Conservation (phyloP, 1,140 invertebrate genomes). For the Harpegnathos saltator region DNA sequence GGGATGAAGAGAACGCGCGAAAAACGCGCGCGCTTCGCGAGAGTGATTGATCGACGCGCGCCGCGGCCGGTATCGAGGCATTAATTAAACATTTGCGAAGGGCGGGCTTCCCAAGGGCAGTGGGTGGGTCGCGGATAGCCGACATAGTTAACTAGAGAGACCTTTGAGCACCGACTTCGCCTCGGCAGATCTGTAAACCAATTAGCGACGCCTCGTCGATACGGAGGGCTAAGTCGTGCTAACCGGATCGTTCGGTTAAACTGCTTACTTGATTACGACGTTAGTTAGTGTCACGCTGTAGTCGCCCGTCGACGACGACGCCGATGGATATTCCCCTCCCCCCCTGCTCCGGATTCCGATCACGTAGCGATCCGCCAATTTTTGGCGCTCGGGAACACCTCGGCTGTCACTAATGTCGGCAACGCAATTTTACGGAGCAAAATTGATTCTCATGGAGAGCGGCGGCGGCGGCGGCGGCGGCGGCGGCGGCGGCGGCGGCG, state of each 20-base stretch:
- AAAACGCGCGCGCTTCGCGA: neutral
- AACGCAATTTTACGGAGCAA: conserved; percentile 26
- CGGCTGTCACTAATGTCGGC: conserved; percentile 24
- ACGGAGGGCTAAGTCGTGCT: conserved; percentile 68
- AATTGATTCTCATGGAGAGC: neutral
- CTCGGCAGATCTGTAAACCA: conserved; percentile 78
- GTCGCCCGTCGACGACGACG: conserved; percentile 41
- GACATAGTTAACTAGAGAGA: conserved; percentile 69
- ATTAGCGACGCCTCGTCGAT: conserved; percentile 76
- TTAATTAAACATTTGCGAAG: conserved; percentile 73
- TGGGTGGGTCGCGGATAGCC: neutral
- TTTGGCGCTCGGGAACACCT: conserved; percentile 34
- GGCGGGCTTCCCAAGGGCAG: neutral
- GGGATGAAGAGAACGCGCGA: neutral
- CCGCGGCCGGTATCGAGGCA: conserved; percentile 13
- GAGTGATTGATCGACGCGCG: conserved; percentile 29
- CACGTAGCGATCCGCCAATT: conserved; percentile 63
- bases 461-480: no score
- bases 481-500: no score
- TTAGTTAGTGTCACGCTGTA: conserved; percentile 69
- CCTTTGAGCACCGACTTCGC: conserved; percentile 74
- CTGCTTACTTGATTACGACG: conserved; percentile 73
- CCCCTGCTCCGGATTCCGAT: conserved; percentile 62
- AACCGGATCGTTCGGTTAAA: conserved; percentile 74
- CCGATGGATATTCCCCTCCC: no score